Conservation (phyloP, 2,113 vertebrate genomes). For the Sebastes schlegelii region DNA sequence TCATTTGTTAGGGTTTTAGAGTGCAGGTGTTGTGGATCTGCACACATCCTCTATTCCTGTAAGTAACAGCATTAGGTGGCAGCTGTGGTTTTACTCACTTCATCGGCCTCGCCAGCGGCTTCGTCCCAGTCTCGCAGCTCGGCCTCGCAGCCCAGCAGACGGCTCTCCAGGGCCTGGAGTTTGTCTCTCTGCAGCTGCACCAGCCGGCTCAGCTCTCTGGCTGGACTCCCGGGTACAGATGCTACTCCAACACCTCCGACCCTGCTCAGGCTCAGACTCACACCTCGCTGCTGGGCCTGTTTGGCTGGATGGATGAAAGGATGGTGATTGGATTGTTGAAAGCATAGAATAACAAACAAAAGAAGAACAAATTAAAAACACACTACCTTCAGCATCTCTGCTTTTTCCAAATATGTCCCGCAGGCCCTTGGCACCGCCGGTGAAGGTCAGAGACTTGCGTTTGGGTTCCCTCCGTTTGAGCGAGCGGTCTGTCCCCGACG, state of each 20-base stretch:
- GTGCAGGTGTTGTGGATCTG: background rate
- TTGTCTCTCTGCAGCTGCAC: conserved; percentile 93
- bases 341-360: too few species aligned
- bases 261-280: conserved; percentile 71
- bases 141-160: conserved; percentile 88
- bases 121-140: conserved; percentile 92
- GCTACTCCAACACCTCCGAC: conserved; percentile 56
- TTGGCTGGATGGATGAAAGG: conserved; percentile 67
- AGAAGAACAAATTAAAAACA: background rate
- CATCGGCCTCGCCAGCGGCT: conserved; percentile 49
- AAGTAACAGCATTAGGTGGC: conserved; percentile 4
- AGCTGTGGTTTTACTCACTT: conserved; percentile 59
- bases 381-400: conserved; percentile 87
- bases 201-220: conserved; percentile 89
- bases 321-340: background rate
- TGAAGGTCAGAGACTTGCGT: conserved; percentile 96
- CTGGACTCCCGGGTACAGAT: conserved; percentile 71
- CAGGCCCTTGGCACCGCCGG: conserved; percentile 89
- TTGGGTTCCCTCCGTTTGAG: conserved; percentile 94
- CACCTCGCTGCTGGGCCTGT: conserved; percentile 61
- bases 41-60: conserved; percentile 4
- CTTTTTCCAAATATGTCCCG: conserved; percentile 93
- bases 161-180: conserved; percentile 89
- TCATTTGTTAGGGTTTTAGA: background rate
- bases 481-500: conserved; percentile 84